phyloP scores from a whole-genome alignment of 1,140 invertebrate genomes.

The Venustaconcha ellipsiformis region DNA sequence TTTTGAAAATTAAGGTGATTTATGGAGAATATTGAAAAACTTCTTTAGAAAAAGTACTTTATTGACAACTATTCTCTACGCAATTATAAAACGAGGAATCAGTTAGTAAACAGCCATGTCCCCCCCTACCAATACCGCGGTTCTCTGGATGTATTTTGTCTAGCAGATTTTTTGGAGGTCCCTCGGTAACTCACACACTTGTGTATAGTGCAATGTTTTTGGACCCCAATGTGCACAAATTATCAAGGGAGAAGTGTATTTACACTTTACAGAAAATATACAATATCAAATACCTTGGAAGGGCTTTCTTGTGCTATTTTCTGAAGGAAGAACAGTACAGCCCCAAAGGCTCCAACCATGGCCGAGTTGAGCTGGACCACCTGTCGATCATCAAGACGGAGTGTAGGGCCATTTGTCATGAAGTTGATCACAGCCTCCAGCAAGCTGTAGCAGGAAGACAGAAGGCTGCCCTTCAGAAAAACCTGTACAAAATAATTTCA shows the following conservation, averaged over 20 bases:
- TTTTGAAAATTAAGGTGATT: no score
- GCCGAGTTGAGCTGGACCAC: slow-evolving; percentile 90
- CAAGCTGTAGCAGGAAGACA: slow-evolving; percentile 86
- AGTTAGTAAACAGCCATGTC: no score
- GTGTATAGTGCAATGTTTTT: no score
- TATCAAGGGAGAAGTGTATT: neutral
- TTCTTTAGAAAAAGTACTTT: no score
- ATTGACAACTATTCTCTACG: no score
- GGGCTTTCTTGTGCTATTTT: slow-evolving; percentile 70
- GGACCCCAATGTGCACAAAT: no score
- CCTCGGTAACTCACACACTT: no score
- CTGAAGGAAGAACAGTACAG: slow-evolving; percentile 81
- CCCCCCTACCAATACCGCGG: no score
- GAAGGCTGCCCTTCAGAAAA: slow-evolving; percentile 76
- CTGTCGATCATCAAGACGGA: slow-evolving; percentile 89
- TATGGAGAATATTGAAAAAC: no score
- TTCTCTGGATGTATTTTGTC: no score
- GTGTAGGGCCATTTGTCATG: slow-evolving; percentile 80
- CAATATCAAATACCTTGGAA: neutral
- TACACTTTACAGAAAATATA: neutral
- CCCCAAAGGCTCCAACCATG: slow-evolving; percentile 88
- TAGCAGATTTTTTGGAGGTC: no score
- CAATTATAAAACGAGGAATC: no score
- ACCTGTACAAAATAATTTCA: slow-evolving; percentile 17
- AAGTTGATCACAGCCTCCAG: slow-evolving; percentile 85